phyloP scores from a whole-genome alignment of 2,113 vertebrate genomes.

The Camelus dromedarius region DNA sequence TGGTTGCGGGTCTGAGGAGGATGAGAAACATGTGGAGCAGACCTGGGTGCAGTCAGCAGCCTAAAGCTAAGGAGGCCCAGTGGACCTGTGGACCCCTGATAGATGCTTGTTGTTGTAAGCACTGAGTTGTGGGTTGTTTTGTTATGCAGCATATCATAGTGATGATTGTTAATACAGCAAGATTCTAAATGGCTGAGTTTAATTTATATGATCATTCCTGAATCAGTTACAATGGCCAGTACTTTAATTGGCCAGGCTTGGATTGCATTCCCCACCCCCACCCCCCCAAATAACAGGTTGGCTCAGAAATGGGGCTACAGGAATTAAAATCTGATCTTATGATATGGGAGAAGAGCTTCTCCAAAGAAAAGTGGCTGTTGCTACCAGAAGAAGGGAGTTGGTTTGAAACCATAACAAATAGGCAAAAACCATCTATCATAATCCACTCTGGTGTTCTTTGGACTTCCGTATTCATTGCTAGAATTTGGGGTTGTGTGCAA shows the following conservation, averaged over 20 bases:
- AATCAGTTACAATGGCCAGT: not conserved
- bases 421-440: not conserved
- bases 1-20: not conserved
- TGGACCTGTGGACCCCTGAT: not conserved
- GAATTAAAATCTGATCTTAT: not conserved
- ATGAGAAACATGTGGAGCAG: not conserved
- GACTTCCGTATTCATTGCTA: not conserved
- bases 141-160: not conserved
- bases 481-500: not conserved
- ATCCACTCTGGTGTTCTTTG: not conserved
- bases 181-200: constrained; percentile 8
- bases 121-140: not conserved
- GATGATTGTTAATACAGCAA: not conserved
- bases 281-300: not conserved
- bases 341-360: not conserved
- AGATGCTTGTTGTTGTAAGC: not conserved
- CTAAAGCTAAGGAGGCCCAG: not conserved
- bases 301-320: not conserved
- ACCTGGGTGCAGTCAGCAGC: not conserved
- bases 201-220: not conserved
- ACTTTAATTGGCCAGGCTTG: not conserved
- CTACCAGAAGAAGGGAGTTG: not conserved
- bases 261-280: not conserved
- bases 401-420: constrained; percentile 11
- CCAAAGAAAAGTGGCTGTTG: not conserved